Evolutionary conservation across 2,113 vertebrate genomes (phyloP), one percentile per base, ranked within the genome.

Genomic region (Siphamia tubifer): DNA sequence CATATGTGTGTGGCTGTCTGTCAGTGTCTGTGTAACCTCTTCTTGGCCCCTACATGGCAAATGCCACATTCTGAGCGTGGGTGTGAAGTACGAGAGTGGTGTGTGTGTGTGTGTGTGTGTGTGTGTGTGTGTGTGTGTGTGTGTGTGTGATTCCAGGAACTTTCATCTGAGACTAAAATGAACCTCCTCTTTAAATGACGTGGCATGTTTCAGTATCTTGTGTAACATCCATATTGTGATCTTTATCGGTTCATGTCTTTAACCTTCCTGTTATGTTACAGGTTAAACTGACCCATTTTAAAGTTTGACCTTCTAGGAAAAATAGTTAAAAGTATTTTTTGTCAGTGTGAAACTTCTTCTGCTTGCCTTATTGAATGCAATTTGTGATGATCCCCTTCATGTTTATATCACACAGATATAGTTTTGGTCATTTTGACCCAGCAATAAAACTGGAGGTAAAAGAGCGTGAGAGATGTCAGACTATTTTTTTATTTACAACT

Each of bases 41-140:
- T 43, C 44, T 43, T 64, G 67, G 75, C 79, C 78, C 56, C 51
- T 64, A 9, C 49, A 67, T 36, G 25, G 52, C 67, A 70, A 74
- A 76, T 76, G 82, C 66, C 85, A 88, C 83, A 89, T 91, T 90
- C 84, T 70, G 61, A 89, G 70, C 27, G 54, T 58, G 36, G 28
- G 70, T 88, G 90, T 78, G 72, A 91, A 82, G 73, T 77, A 74
- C 53, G 39, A 74, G 52, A 77, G 57, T 30, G 44, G 49, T 32
- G 13, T 39, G 36, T 38, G 49, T 54, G 24, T 49, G 45, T 32
- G 36, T 31, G 53, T 21, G 21, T 49, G 31, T 52, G 58, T 73
- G 65, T 48, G 60, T 25, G 24, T 47, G 32, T 31, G 12, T 36
- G 58, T 20, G 48, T 23, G 36, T 27, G 12, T 31, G 48, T 27